Conservation (phyloP, 2,888 invertebrate species). For the Caenorhabditis panamensis region DNA sequence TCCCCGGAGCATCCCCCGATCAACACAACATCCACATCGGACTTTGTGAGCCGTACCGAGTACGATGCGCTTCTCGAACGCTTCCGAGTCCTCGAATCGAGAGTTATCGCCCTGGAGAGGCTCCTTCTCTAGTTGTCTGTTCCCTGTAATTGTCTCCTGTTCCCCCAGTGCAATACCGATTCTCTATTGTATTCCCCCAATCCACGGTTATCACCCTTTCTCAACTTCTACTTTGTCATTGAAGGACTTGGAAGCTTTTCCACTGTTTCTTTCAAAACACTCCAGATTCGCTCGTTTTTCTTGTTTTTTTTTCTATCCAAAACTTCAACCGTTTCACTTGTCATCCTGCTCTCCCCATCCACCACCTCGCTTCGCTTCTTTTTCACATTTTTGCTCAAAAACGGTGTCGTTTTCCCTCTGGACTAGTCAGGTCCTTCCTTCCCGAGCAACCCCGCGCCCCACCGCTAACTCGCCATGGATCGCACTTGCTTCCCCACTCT, state of each 20-base stretch:
- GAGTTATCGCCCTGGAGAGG: constrained; percentile 51
- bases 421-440: constrained; percentile 48
- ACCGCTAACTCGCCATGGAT: too few relatives aligned
- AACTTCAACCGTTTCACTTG: too few relatives aligned
- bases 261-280: too few relatives aligned
- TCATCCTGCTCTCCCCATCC: constrained; percentile 43
- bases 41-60: constrained; percentile 56
- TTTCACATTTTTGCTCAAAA: constrained; percentile 62
- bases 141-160: neutral
- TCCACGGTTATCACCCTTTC: too few relatives aligned
- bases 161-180: constrained; percentile 48
- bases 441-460: too few relatives aligned
- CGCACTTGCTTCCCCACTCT: too few relatives aligned
- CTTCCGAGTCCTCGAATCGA: constrained; percentile 44
- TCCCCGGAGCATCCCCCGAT: constrained; percentile 40
- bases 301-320: neutral
- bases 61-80: constrained; percentile 54
- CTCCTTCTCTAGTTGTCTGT: constrained; percentile 22
- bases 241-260: too few relatives aligned
- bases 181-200: constrained; percentile 24
- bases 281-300: constrained; percentile 40
- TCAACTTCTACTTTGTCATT: too few relatives aligned
- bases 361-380: constrained; percentile 26
- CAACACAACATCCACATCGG: constrained; percentile 15
- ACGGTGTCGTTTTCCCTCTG: constrained; percentile 38